phyloP scores from a whole-genome alignment of 2,797 vertebrate genomes.

The Acridotheres tristis region DNA sequence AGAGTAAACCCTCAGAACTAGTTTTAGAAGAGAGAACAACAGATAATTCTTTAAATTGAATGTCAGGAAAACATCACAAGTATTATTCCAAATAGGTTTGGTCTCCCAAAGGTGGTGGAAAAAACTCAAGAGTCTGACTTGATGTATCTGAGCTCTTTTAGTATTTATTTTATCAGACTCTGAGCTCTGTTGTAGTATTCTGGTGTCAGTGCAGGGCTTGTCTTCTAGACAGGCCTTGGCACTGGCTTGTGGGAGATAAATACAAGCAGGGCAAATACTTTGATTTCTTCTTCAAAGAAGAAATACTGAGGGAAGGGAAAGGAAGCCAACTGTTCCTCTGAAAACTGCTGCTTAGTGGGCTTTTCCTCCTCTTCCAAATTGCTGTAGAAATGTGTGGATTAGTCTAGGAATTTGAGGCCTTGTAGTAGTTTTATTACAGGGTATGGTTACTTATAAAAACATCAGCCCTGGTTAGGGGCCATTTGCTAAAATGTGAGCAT shows the following conservation, averaged over 20 bases:
- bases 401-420: neutral
- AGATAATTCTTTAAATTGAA: neutral
- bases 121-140: neutral
- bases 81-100: neutral
- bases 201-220: neutral
- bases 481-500: neutral
- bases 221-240: neutral
- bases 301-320: neutral
- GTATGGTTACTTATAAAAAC: neutral
- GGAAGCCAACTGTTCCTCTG: neutral
- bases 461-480: neutral
- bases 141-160: neutral
- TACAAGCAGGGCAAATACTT: neutral
- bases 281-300: neutral
- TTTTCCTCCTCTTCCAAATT: neutral
- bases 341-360: neutral
- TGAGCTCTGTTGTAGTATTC: fast-evolving
- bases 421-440: neutral
- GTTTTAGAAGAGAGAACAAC: neutral
- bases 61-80: neutral
- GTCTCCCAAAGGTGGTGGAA: neutral
- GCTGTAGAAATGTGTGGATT: neutral
- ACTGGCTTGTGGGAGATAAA: neutral
- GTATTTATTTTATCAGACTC: neutral
- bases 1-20: neutral